phyloP scores from a whole-genome alignment of 1,140 invertebrate species.

The Teleogryllus occipitalis region DNA sequence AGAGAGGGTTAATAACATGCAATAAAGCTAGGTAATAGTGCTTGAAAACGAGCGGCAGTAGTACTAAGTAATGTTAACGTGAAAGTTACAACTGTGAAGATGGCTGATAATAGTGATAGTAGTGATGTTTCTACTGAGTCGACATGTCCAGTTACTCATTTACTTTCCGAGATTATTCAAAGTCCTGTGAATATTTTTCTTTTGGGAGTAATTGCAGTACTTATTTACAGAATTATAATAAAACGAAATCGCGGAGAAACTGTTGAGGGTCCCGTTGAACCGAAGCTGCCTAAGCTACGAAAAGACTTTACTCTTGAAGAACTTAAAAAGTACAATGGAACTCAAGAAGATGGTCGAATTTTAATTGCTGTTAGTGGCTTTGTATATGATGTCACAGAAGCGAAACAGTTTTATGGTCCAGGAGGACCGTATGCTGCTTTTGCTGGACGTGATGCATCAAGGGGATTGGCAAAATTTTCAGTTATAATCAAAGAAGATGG shows the following conservation, averaged over 20 bases:
- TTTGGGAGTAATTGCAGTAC: slow-evolving; percentile 61
- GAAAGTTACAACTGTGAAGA: slow-evolving; percentile 10
- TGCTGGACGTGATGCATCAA: slow-evolving; percentile 90
- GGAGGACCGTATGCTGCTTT: slow-evolving; percentile 90
- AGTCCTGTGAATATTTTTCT: slow-evolving; percentile 74
- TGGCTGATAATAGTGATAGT: slow-evolving; percentile 15
- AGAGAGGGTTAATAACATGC: no score
- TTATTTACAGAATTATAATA: slow-evolving; percentile 82
- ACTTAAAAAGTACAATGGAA: slow-evolving; percentile 78
- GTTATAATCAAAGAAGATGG: slow-evolving; percentile 73
- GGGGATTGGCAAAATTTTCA: slow-evolving; percentile 87
- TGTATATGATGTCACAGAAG: slow-evolving; percentile 92
- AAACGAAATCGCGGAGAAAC: slow-evolving; percentile 47
- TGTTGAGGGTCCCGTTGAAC: slow-evolving; percentile 42
- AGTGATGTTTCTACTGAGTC: background rate
- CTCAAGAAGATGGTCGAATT: slow-evolving; percentile 70
- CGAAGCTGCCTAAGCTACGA: slow-evolving; percentile 70
- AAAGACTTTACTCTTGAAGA: slow-evolving; percentile 88
- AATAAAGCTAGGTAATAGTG: background rate
- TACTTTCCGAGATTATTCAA: slow-evolving; percentile 56
- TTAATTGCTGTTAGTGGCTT: slow-evolving; percentile 90
- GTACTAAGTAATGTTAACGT: slow-evolving; percentile 11
- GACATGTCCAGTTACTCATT: slow-evolving; percentile 28
- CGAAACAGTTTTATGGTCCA: slow-evolving; percentile 84
- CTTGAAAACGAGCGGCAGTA: background rate